A percentile compares a stretch with the other conserved stretches of the same genome.
phyloP scores from a whole-genome alignment of 2,888 invertebrate species.

The Hypomecis atomaria region DNA sequence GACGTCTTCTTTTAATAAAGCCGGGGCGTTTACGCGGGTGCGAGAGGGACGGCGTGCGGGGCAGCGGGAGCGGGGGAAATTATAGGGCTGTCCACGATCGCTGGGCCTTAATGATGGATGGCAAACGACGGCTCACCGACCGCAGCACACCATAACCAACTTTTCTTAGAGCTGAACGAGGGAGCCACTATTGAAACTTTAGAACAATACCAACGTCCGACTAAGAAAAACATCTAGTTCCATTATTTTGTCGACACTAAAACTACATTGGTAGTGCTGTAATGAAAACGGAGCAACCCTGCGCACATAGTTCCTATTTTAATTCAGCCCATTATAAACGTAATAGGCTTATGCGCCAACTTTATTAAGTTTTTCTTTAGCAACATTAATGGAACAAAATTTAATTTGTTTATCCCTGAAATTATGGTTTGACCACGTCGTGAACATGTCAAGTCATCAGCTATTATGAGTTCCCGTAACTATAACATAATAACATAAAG shows the following conservation, averaged over 20 bases:
- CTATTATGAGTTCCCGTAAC: not conserved
- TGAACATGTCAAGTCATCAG: slow-evolving; percentile 7
- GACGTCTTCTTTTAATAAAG: slow-evolving; percentile 74
- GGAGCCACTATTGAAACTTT: not conserved
- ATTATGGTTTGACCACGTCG: slow-evolving; percentile 10
- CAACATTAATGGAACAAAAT: slow-evolving; percentile 22
- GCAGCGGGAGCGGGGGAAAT: slow-evolving; percentile 65
- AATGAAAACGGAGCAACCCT: slow-evolving; percentile 77
- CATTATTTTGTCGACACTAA: not conserved
- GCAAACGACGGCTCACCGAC: slow-evolving; percentile 53
- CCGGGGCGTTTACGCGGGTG: slow-evolving; percentile 51
- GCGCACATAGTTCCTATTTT: slow-evolving; percentile 47
- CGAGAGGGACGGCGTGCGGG: slow-evolving; percentile 48
- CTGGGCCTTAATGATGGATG: slow-evolving; percentile 77
- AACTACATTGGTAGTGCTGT: not conserved
- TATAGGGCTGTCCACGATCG: slow-evolving; percentile 76
- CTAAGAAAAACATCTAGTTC: not conserved
- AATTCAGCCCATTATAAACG: slow-evolving; percentile 49
- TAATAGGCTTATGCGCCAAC: slow-evolving; percentile 34
- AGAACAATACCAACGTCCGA: not conserved
- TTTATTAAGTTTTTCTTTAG: slow-evolving; percentile 19
- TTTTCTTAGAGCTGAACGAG: not conserved
- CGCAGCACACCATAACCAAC: slow-evolving; percentile 7
- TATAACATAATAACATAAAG: not conserved
- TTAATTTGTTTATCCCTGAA: slow-evolving; percentile 16